These are phyloP conservation scores for Aphelenchoides besseyi DNA, from an alignment of 1,140 invertebrate genomes.

Conservation along the genomic window DNA sequence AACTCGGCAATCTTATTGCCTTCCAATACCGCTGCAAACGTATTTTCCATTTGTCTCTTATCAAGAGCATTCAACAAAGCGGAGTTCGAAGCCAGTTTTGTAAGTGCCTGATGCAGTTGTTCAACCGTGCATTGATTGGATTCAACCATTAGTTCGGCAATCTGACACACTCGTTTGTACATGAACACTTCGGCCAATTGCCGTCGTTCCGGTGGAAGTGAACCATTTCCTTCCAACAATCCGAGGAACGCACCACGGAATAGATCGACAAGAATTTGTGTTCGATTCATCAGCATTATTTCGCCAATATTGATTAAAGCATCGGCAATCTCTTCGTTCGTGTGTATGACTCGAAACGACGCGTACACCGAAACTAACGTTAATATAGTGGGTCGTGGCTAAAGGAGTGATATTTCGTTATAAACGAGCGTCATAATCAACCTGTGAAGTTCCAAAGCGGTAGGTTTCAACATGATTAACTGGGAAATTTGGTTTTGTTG, in stretches of 20 bases:
- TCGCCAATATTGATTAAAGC: background rate
- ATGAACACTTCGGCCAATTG: background rate
- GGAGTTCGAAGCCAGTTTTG: slow-evolving; percentile 2
- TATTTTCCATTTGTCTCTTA: background rate
- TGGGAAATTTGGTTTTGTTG: background rate
- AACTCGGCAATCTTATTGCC: background rate
- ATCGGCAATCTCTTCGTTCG: slow-evolving; percentile 38
- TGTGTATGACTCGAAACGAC: slow-evolving; percentile 39
- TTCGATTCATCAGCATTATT: background rate
- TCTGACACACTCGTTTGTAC: background rate
- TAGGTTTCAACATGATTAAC: background rate
- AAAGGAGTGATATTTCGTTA: slow-evolving; percentile 1
- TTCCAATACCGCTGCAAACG: background rate
- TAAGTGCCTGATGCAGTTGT: background rate
- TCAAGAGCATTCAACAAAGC: slow-evolving; percentile 7
- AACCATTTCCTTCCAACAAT: background rate
- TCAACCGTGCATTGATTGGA: background rate
- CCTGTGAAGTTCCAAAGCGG: background rate
- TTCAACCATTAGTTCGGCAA: background rate
- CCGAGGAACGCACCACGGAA: background rate
- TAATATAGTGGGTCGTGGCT: slow-evolving; percentile 41
- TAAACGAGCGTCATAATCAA: background rate
- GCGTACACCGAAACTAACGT: slow-evolving; percentile 42
- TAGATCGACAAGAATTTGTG: background rate
- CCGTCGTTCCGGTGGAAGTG: background rate